phyloP scores from a whole-genome alignment of 2,113 vertebrate genomes.

The Apodemus sylvaticus region DNA sequence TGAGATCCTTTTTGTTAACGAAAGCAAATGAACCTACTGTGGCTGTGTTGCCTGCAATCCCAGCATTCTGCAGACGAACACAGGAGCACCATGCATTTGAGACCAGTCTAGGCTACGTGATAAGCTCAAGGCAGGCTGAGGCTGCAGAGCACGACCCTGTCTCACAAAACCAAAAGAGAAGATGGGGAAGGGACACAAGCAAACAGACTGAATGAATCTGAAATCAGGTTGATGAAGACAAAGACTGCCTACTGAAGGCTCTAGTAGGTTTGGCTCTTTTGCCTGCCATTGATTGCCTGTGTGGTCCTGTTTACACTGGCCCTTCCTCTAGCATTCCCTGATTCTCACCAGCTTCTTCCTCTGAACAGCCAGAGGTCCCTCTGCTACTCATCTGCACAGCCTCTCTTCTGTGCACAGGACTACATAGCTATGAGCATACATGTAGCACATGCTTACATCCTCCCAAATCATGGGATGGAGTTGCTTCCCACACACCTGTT shows the following conservation, averaged over 20 bases:
- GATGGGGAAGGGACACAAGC: not conserved
- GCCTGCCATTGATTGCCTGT: not conserved
- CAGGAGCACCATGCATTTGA: not conserved
- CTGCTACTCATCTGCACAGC: too few species aligned
- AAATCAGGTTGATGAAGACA: not conserved
- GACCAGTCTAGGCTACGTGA: not conserved
- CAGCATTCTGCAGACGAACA: not conserved
- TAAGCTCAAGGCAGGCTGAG: not conserved
- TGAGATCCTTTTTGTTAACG: conserved; percentile 84
- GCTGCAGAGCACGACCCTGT: not conserved
- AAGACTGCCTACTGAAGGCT: not conserved
- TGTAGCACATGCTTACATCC: not conserved
- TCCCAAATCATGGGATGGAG: not conserved
- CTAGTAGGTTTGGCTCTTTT: not conserved
- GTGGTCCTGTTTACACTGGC: not conserved
- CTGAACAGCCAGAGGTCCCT: not conserved
- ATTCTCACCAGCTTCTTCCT: not conserved
- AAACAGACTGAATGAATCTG: not conserved
- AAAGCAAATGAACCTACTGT: conserved; percentile 72
- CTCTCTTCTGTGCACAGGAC: too few species aligned
- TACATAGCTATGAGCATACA: too few species aligned
- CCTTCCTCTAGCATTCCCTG: not conserved
- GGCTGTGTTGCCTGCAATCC: not conserved
- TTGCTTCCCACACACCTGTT: not conserved
- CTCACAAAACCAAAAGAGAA: not conserved